A percentile compares a stretch with the other conserved stretches of the same genome.
Evolutionary conservation across 1,140 invertebrate genomes (phyloP).

Genomic region (Panagrolaimus sp.): DNA sequence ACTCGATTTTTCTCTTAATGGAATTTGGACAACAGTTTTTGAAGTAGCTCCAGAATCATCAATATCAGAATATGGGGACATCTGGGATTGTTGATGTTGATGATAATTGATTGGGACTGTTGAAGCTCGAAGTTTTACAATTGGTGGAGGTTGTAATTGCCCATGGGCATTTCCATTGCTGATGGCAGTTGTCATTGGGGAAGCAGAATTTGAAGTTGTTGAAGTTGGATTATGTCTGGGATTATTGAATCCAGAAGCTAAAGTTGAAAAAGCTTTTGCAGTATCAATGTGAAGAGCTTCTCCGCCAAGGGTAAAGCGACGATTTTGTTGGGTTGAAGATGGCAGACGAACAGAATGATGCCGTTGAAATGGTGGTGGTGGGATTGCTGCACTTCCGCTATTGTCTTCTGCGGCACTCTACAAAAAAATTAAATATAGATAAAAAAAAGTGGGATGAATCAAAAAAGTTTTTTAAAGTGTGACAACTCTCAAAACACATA

Average conservation of each 20-base stretch:
- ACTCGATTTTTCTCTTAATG: too few species aligned
- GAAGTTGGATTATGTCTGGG: too few species aligned
- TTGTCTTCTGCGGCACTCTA: constrained; percentile 5
- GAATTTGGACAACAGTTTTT: too few species aligned
- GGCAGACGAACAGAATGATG: background rate
- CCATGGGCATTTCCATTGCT: background rate
- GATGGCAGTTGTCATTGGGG: background rate
- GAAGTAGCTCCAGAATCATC: too few species aligned
- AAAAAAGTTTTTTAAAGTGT: too few species aligned
- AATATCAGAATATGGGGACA: too few species aligned
- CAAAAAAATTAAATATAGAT: background rate
- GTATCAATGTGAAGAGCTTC: background rate
- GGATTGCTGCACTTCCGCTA: background rate
- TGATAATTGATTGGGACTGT: background rate
- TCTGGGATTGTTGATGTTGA: too few species aligned
- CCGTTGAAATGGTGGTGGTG: constrained; percentile 4
- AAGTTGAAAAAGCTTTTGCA: too few species aligned
- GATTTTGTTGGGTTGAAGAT: background rate
- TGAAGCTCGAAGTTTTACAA: constrained; percentile 9
- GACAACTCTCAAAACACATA: too few species aligned
- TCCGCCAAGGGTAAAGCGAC: constrained; percentile 1
- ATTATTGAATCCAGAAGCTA: too few species aligned
- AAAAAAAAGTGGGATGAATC: too few species aligned
- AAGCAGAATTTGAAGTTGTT: background rate
- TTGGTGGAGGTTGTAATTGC: background rate